These are phyloP conservation scores for Camponotus vicinus DNA, from an alignment of 1,140 invertebrate genomes.

Conservation along the genomic window DNA sequence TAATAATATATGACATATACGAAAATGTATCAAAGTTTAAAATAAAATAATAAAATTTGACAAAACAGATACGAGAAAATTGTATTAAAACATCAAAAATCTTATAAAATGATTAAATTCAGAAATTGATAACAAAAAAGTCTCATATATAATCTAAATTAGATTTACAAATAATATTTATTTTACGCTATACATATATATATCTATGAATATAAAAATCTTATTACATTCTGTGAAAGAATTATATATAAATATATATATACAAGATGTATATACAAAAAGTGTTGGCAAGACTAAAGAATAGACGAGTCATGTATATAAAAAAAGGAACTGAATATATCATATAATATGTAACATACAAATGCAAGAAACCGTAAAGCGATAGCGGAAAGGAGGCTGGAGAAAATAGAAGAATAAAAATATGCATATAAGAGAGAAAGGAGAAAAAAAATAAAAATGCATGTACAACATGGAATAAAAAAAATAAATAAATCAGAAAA, in stretches of 20 bases:
- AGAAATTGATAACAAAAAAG: neutral
- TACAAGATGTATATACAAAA: neutral
- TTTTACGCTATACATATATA: neutral
- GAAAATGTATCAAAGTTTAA: too few species aligned
- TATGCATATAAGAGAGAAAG: neutral
- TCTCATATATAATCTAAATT: neutral
- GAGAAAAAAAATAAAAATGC: neutral
- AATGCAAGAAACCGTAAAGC: constrained; percentile 25
- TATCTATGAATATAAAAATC: neutral
- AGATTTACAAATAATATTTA: neutral
- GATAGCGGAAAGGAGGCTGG: neutral
- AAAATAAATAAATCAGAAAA: neutral
- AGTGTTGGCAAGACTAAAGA: neutral
- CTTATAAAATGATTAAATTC: neutral
- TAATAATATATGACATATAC: too few species aligned
- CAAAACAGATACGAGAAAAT: neutral
- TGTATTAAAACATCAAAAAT: neutral
- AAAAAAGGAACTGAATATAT: constrained; percentile 7
- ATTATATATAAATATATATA: neutral
- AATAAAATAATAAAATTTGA: too few species aligned
- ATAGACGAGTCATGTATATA: neutral
- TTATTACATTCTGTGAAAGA: neutral
- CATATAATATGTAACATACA: neutral
- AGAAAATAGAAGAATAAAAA: neutral
- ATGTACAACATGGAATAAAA: neutral